These are phyloP conservation scores for Mactra quadrangularis DNA, from an alignment of 1,140 invertebrate genomes.

Conservation along the genomic window DNA sequence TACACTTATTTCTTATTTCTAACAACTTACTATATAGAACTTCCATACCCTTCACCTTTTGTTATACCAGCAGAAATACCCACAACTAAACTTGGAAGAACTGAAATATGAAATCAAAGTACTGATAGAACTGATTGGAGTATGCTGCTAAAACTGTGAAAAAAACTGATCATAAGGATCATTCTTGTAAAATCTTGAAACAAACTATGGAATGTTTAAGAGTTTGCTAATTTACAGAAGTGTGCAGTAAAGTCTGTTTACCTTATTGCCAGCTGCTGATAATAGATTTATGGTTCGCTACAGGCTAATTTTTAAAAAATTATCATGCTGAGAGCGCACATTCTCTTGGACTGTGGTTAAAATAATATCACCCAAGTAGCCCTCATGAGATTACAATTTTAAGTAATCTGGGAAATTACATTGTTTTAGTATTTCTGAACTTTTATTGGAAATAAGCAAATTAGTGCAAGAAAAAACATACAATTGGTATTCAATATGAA, in stretches of 20 bases:
- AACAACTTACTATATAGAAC: slow-evolving; percentile 6
- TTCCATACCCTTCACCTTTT: slow-evolving; percentile 17
- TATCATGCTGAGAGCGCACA: too few relatives aligned
- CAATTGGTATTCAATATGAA: too few relatives aligned
- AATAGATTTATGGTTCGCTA: too few relatives aligned
- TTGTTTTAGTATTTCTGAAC: too few relatives aligned
- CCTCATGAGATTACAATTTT: too few relatives aligned
- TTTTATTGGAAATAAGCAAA: too few relatives aligned
- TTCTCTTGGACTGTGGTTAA: too few relatives aligned
- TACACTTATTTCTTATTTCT: too few relatives aligned
- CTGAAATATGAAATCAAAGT: slow-evolving; percentile 3
- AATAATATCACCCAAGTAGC: too few relatives aligned
- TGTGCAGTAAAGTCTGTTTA: neutral
- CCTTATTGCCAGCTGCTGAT: neutral
- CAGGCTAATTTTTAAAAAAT: too few relatives aligned
- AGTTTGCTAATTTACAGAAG: neutral
- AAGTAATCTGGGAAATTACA: too few relatives aligned
- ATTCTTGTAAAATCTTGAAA: neutral
- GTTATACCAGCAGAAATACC: neutral
- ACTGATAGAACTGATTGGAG: neutral
- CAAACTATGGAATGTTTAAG: neutral
- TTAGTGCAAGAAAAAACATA: too few relatives aligned
- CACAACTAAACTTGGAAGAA: slow-evolving; percentile 3
- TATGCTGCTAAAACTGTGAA: neutral
- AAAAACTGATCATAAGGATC: neutral